phyloP scores from a whole-genome alignment of 2,888 invertebrate genomes.

The Strigamia maritima region DNA sequence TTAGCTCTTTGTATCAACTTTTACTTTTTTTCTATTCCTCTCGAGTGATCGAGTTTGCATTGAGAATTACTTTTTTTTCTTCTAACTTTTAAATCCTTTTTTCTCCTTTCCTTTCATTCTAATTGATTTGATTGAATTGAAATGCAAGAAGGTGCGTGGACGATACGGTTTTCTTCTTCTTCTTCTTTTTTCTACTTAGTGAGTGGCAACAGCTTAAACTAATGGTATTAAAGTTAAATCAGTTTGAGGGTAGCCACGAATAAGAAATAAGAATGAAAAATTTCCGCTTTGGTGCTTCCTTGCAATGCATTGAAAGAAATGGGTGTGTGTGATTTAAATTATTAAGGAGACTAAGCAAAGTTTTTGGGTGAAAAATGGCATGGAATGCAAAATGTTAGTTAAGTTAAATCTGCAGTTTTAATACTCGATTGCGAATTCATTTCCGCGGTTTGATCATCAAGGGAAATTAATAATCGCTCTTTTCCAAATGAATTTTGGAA shows the following conservation, averaged over 20 bases:
- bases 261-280: background rate
- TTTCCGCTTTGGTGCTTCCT: background rate
- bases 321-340: background rate
- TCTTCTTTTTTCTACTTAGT: background rate
- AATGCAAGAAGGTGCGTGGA: background rate
- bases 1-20: constrained; percentile 10
- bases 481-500: constrained; percentile 33
- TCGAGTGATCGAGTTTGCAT: constrained; percentile 10
- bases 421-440: constrained; percentile 15
- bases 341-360: background rate
- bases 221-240: constrained; percentile 9
- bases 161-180: background rate
- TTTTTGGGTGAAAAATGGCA: background rate
- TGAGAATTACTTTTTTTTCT: background rate
- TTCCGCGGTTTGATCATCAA: constrained; percentile 10
- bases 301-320: background rate
- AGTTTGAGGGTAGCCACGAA: background rate
- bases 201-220: background rate
- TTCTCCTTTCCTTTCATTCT: background rate
- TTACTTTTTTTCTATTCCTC: background rate
- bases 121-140: constrained; percentile 5
- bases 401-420: constrained; percentile 10
- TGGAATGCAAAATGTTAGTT: constrained; percentile 1
- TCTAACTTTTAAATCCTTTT: background rate
- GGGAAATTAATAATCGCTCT: constrained; percentile 15